A percentile compares a stretch with the other conserved stretches of the same genome.
Conservation (phyloP, 2,888 invertebrate species). For the Phengaris alcon region DNA sequence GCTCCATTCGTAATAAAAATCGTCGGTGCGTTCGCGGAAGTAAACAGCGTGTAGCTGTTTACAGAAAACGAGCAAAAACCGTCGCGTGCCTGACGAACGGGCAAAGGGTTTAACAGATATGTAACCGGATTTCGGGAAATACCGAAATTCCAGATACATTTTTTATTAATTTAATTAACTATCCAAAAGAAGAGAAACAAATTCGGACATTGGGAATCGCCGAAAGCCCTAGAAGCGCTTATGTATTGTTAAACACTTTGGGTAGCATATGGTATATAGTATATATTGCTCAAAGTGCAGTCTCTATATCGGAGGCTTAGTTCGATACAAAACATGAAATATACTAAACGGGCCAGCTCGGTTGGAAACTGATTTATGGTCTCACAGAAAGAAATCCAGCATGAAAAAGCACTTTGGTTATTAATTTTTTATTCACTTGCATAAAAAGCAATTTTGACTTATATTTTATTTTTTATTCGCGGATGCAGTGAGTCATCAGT, state of each 20-base stretch:
- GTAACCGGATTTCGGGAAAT: neutral
- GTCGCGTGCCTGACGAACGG: neutral
- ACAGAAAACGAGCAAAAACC: neutral
- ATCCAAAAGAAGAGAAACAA: too few relatives aligned
- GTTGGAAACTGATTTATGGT: neutral
- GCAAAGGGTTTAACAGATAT: neutral
- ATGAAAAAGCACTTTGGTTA: neutral
- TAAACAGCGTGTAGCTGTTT: neutral
- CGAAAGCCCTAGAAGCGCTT: too few relatives aligned
- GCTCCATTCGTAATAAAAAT: neutral
- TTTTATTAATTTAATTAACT: too few relatives aligned
- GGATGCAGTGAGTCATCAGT: too few relatives aligned
- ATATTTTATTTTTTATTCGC: neutral
- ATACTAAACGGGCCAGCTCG: neutral
- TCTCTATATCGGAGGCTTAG: neutral
- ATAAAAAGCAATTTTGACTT: neutral
- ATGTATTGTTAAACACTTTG: too few relatives aligned
- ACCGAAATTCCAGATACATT: neutral
- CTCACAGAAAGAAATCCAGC: neutral
- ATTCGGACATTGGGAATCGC: too few relatives aligned
- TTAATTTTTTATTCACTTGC: neutral
- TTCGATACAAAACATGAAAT: conserved; percentile 7
- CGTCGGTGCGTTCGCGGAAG: neutral
- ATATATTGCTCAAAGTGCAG: too few relatives aligned
- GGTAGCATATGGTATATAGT: too few relatives aligned